These are phyloP conservation scores for Karalla daura DNA, from an alignment of 2,797 vertebrate genomes.

Conservation along the genomic window DNA sequence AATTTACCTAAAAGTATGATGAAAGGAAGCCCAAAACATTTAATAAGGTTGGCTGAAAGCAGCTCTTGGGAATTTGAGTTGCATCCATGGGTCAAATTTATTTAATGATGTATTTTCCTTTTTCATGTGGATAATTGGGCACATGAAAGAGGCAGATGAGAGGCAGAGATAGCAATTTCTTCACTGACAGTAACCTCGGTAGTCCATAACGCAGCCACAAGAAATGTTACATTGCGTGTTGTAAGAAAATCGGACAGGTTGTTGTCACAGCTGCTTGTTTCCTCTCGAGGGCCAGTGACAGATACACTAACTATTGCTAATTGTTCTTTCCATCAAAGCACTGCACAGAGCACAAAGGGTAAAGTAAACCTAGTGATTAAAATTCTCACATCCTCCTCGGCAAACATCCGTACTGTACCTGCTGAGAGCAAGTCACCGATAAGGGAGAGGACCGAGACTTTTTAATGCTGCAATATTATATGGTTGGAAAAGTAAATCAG, in stretches of 20 bases:
- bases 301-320: slow-evolving; percentile 14
- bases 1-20: slow-evolving; percentile 51
- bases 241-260: neutral
- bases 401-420: too few relatives aligned
- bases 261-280: slow-evolving; percentile 10
- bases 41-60: slow-evolving; percentile 41
- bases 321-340: slow-evolving; percentile 2
- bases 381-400: too few relatives aligned
- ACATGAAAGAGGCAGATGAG: slow-evolving; percentile 57
- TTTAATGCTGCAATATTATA: neutral
- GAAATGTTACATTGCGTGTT: slow-evolving; percentile 7
- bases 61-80: slow-evolving; percentile 36
- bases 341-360: neutral
- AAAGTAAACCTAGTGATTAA: too few relatives aligned
- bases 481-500: neutral
- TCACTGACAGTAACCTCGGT: slow-evolving; percentile 26
- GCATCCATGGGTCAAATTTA: slow-evolving; percentile 56
- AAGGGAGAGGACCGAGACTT: too few relatives aligned
- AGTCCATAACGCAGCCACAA: slow-evolving; percentile 29
- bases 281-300: slow-evolving; percentile 12
- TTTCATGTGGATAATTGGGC: slow-evolving; percentile 65
- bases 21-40: slow-evolving; percentile 47
- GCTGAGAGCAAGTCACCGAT: too few relatives aligned
- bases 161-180: slow-evolving; percentile 38
- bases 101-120: slow-evolving; percentile 64